phyloP scores from a whole-genome alignment of 1,140 invertebrate species.

The Berghia stephanieae region DNA sequence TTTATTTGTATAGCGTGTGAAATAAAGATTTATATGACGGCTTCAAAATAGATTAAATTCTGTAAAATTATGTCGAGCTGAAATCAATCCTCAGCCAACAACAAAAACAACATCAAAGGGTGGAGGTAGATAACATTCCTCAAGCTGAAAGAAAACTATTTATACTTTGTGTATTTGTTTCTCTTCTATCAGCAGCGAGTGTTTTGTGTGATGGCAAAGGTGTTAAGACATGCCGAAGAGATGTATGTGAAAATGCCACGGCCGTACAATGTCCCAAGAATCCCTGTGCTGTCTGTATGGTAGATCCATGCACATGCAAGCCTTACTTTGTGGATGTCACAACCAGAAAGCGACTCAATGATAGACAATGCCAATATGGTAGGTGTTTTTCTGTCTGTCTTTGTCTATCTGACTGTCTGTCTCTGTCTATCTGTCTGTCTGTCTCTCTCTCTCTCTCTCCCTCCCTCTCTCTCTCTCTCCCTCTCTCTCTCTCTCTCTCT shows the following conservation, averaged over 20 bases:
- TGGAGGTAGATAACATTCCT: background rate
- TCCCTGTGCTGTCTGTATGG: constrained; percentile 32
- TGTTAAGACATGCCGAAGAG: constrained; percentile 10
- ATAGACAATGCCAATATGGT: constrained; percentile 24
- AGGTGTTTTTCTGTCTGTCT: background rate
- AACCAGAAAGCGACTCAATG: background rate
- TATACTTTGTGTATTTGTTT: background rate
- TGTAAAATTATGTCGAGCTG: no score
- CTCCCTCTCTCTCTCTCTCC: no score
- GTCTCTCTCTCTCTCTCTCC: no score
- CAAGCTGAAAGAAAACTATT: no score
- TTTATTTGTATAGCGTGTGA: no score
- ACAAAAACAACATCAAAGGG: background rate
- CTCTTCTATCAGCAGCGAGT: background rate
- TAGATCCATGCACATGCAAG: constrained; percentile 31
- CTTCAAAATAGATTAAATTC: no score
- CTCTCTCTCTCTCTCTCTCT: no score
- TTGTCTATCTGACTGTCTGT: background rate
- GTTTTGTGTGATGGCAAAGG: background rate
- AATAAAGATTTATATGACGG: no score
- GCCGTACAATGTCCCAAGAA: constrained; percentile 21
- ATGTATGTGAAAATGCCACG: background rate
- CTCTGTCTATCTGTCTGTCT: no score
- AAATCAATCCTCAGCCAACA: background rate
- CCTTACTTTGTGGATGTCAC: constrained; percentile 28